Percentiles rank a stretch among this genome's conserved stretches.
These are phyloP conservation scores for Epinephelus fuscoguttatus DNA, from an alignment of 2,113 vertebrate genomes.

Conservation along the genomic window DNA sequence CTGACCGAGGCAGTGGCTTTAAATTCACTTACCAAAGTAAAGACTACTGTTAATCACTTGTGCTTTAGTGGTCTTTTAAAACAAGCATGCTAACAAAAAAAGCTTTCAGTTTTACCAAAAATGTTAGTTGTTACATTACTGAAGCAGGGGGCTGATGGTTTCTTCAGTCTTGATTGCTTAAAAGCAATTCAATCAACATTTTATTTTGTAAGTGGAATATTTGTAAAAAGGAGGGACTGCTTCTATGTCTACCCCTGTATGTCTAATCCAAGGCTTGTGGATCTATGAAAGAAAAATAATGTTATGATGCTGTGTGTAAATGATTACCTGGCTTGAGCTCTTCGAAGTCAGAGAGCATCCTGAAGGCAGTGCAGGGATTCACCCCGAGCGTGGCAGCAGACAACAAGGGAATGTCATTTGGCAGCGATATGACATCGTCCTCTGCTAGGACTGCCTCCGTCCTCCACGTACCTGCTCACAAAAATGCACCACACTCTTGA, in stretches of 20 bases:
- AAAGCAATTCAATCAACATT: neutral
- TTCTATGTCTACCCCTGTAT: neutral
- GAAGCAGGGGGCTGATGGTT: neutral
- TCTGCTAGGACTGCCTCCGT: conserved; percentile 86
- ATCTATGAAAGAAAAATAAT: neutral
- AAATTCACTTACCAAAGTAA: neutral
- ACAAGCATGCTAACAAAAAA: neutral
- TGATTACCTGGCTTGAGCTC: conserved; percentile 87
- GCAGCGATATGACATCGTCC: conserved; percentile 84
- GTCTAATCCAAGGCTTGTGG: neutral
- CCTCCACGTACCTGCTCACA: conserved; percentile 91
- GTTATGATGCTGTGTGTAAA: neutral
- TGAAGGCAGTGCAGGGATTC: conserved; percentile 95
- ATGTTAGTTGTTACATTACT: neutral
- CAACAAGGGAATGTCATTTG: conserved; percentile 88
- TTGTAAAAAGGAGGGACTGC: neutral
- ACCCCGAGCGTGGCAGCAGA: conserved; percentile 92
- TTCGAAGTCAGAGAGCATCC: conserved; percentile 94
- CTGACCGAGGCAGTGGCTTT: neutral
- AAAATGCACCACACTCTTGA: neutral
- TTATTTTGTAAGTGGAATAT: neutral
- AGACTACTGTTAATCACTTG: neutral
- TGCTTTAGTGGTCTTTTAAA: neutral
- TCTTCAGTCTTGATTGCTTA: neutral
- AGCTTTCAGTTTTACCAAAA: neutral